phyloP scores from a whole-genome alignment of 2,113 vertebrate genomes.

The Oryzias woworae region DNA sequence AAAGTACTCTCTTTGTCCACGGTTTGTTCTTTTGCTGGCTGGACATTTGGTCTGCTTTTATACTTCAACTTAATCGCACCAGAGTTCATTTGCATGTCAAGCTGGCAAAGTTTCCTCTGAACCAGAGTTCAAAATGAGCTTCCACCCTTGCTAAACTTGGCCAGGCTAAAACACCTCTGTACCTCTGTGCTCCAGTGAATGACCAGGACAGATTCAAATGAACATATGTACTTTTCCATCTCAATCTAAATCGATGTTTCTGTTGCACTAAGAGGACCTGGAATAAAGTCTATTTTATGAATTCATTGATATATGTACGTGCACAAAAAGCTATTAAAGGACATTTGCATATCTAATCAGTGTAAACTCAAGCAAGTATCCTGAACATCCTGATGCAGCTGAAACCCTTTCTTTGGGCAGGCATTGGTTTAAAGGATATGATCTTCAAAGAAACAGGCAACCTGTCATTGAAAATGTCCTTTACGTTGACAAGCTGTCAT shows the following conservation, averaged over 20 bases:
- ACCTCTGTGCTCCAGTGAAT: too few species aligned
- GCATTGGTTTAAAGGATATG: slow-evolving; percentile 32
- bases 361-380: slow-evolving; percentile 26
- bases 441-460: slow-evolving; percentile 59
- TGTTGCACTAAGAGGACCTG: slow-evolving; percentile 33
- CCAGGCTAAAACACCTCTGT: too few species aligned
- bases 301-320: slow-evolving; percentile 21
- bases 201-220: too few species aligned
- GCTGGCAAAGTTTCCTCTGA: too few species aligned
- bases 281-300: slow-evolving; percentile 12
- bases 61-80: too few species aligned
- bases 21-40: too few species aligned
- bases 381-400: slow-evolving; percentile 13
- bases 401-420: slow-evolving; percentile 22
- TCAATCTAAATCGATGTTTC: not conserved
- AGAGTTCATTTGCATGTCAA: too few species aligned
- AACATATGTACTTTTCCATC: too few species aligned
- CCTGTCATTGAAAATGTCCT: slow-evolving; percentile 77
- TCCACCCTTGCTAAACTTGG: too few species aligned
- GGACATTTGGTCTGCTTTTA: too few species aligned
- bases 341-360: slow-evolving; percentile 32
- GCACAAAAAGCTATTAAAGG: slow-evolving; percentile 21
- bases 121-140: too few species aligned
- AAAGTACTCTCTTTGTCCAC: too few species aligned
- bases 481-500: slow-evolving; percentile 76